Evolutionary conservation across 2,888 invertebrate species (phyloP), one percentile per base, ranked within the genome.

Genomic region (Lasioglossum morio): DNA sequence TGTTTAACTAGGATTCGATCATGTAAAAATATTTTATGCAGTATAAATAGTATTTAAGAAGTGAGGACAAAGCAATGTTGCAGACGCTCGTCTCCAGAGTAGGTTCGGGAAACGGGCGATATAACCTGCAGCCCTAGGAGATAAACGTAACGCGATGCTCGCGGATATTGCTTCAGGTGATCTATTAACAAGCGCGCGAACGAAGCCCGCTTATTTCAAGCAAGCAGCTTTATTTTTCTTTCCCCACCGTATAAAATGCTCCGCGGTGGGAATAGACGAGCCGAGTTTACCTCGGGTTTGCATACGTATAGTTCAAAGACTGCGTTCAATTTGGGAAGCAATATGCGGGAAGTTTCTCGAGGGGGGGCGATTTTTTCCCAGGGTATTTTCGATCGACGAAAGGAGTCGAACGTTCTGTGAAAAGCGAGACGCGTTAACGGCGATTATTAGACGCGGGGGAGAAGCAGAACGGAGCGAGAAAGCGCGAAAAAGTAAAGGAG

Each of bases 401-500:
- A 27, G 27, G 60, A 60, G 23, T 27, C 60, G 27, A 60, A 60
- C 27, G 48, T 48, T 63, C 34, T 37, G 10, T 16, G 77, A 34
- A 48, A 40, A 66, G 2, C 27, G 48, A 48, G 43, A 23, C n/a
- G 4, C 57, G 57, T 57, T 57, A 57, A n/a, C n/a, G 57, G n/a
- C n/a, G n/a, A 12, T 57, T 57, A 57, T 57, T n/a, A 57, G 57
- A 57, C 12, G 23, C 53, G 14, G 30, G 19, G 63, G 46, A 37
- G 57, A 46, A 43, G 43, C 66, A 30, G 69, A 72, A 40, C 73
- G 73, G 57, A 69, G 74, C n/a, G 48, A 70, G 63, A 74, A 60
- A 40, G 69, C 37, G 69, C 72, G 83, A 81, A 60, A 53, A 76
- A 81, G 77, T 74, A 69, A 76, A 79, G 76, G 81, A 88, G 86